Base-by-base conservation (phyloP, 2,113 vertebrate species). In the Hydrochoerus hydrochaeris region DNA sequence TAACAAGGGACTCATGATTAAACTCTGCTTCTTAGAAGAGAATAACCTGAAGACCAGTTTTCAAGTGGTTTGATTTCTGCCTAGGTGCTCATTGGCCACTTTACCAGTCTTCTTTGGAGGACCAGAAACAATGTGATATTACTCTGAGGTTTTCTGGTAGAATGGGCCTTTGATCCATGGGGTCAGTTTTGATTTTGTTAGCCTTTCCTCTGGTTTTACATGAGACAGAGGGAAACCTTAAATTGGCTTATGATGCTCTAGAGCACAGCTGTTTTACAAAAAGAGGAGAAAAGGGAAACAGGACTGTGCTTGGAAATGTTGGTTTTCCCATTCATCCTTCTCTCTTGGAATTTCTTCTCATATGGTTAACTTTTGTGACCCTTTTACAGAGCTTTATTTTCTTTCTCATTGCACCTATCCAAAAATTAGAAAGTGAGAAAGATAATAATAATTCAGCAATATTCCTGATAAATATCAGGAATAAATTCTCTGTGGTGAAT, bases 131-230 rank as follows among this genome's bases (percentile, higher is more conserved):
- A 32, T 3, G 14, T n/a, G 44, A 71, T 17, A 30, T n/a, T 35
- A 4, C 1, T 14, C 60, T 32, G 46, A 44, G 57, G 32, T 20
- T 52, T 86, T 58, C 69, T 49, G 62, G 54, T 84, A 85, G 49
- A 8, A 6, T 3, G 17, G 62, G 12, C 9, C 14, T 82, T 60
- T 69, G 85, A 94, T 67, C 28, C 19, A 4, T n/a, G 9, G 75
- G 44, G 38, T 88, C 16, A 49, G 63, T 90, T 96, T 90, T 41
- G 69, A 93, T 88, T 85, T 92, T 82, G 57, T 96, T 88, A 44
- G 44, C 58, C 28, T n/a, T 92, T 63, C 88, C 26, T 63, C 88
- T 81, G 71, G 32, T 63, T 94, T 82, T 87, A 54, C 46, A 65
- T 83, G 28, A 22, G 62, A 24, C 4, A 14, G 63, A 96, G 13